These are phyloP conservation scores for Octomys mimax DNA, from an alignment of 2,797 vertebrate species.

Conservation along the genomic window DNA sequence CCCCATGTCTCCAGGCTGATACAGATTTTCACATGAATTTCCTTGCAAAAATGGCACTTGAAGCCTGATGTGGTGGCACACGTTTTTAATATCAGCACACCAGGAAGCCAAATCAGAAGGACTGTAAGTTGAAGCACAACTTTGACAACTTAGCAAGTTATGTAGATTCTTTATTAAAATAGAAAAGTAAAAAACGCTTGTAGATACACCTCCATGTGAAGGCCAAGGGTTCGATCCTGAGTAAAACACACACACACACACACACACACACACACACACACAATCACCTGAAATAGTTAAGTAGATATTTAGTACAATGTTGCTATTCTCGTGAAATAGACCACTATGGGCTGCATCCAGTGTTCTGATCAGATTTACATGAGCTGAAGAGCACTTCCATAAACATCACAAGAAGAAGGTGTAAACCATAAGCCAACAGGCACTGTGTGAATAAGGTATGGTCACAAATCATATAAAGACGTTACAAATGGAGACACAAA, in stretches of 20 bases:
- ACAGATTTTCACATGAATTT: background rate
- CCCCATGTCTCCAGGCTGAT: background rate
- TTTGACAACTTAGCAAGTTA: background rate
- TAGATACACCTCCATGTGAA: no score
- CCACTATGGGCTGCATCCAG: background rate
- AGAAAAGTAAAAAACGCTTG: background rate
- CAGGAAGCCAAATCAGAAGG: background rate
- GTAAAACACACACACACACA: background rate
- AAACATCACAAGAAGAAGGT: background rate
- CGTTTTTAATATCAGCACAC: background rate
- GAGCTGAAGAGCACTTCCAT: background rate
- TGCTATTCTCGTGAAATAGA: background rate
- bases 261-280: background rate
- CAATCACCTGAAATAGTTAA: background rate
- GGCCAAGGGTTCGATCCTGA: no score
- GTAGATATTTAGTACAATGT: background rate
- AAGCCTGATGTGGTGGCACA: background rate
- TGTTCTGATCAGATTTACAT: background rate
- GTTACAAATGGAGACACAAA: background rate
- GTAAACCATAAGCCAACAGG: background rate
- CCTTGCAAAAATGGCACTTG: background rate
- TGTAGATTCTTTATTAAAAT: background rate
- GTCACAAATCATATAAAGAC: background rate
- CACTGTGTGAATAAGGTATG: background rate
- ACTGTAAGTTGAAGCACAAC: background rate